These are phyloP conservation scores for Heloderma charlesbogerti DNA, from an alignment of 2,113 vertebrate genomes.

Conservation along the genomic window DNA sequence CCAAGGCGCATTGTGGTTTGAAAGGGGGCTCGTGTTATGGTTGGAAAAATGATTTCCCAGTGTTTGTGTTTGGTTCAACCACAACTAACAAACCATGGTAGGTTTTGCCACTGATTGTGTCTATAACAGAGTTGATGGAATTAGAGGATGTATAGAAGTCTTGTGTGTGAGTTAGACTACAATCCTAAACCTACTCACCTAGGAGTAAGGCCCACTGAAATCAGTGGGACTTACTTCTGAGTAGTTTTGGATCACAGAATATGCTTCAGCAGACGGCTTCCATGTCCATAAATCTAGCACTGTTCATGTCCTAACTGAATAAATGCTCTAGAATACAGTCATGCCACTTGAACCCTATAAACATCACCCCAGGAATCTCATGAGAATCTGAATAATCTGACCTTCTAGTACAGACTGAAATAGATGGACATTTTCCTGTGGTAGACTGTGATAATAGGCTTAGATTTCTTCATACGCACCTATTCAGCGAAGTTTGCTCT, in stretches of 20 bases:
- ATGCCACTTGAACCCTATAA: background rate
- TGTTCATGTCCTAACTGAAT: background rate
- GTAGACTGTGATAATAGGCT: background rate
- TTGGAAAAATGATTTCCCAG: too few species aligned
- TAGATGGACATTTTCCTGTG: background rate
- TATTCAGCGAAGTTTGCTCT: background rate
- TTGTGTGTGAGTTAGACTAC: background rate
- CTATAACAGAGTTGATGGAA: background rate
- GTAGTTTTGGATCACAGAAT: background rate
- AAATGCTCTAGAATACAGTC: background rate
- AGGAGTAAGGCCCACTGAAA: background rate
- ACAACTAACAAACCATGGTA: too few species aligned
- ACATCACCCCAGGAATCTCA: background rate
- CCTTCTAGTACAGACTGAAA: background rate
- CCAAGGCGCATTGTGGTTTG: too few species aligned
- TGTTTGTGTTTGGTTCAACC: too few species aligned
- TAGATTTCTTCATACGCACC: background rate
- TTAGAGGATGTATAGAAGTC: background rate
- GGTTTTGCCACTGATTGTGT: background rate
- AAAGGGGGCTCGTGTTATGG: too few species aligned
- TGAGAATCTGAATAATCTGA: background rate
- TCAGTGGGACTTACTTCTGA: background rate
- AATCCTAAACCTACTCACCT: background rate
- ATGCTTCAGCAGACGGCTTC: background rate
- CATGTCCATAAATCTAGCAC: background rate